Evolutionary conservation across 2,113 vertebrate species (phyloP).

Genomic region (Sebastes fasciatus): DNA sequence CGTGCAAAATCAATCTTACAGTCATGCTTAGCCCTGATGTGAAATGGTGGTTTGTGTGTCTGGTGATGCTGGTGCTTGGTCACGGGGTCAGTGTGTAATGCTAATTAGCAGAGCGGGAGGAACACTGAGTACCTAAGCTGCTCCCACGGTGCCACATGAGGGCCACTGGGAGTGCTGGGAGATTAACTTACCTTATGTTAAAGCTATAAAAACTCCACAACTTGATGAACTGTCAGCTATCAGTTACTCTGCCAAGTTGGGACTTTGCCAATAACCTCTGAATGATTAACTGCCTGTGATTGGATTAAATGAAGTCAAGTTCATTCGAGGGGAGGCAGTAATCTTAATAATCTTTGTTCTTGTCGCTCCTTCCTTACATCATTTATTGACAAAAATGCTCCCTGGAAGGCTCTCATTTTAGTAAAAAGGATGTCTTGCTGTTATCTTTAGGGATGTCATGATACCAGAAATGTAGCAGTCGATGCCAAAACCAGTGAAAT

Average conservation of each 20-base stretch:
- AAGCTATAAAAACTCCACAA: slow-evolving; percentile 45
- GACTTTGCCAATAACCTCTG: slow-evolving; percentile 34
- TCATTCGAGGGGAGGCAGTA: slow-evolving; percentile 29
- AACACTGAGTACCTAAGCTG: slow-evolving; percentile 12
- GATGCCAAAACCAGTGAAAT: no score
- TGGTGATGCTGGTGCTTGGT: neutral
- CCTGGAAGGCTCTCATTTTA: neutral
- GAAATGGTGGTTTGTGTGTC: neutral
- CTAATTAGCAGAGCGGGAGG: slow-evolving; percentile 21
- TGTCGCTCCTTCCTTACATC: neutral
- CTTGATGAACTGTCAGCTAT: slow-evolving; percentile 56
- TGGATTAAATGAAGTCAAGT: slow-evolving; percentile 32
- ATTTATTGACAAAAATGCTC: neutral
- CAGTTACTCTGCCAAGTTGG: slow-evolving; percentile 43
- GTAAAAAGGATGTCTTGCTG: neutral
- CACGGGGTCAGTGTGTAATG: neutral
- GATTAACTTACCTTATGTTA: slow-evolving; percentile 45
- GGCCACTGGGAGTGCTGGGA: slow-evolving; percentile 17
- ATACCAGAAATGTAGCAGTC: no score
- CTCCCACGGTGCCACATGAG: slow-evolving; percentile 20
- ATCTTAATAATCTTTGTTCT: slow-evolving; percentile 10
- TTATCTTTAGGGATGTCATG: no score
- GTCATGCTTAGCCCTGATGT: neutral
- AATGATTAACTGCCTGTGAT: slow-evolving; percentile 48
- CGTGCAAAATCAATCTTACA: neutral